These are phyloP conservation scores for Cantharis rustica DNA, from an alignment of 2,888 invertebrate genomes.

Conservation along the genomic window DNA sequence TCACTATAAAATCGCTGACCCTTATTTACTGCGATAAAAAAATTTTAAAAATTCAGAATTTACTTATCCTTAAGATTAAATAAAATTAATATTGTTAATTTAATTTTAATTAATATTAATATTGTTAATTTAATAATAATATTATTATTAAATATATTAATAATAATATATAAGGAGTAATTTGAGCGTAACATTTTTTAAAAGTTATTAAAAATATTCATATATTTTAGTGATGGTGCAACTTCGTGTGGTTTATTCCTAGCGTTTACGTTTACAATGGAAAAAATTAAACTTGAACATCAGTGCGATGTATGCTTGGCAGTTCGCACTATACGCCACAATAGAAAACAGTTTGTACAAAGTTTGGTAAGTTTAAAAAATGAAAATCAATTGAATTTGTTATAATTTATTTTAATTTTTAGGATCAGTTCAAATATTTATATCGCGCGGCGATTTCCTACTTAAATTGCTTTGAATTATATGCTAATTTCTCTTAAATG, in stretches of 20 bases:
- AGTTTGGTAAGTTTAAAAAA: constrained; percentile 40
- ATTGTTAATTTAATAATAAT: too few species aligned
- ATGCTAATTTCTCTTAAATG: constrained; percentile 42
- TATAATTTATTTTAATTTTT: constrained; percentile 22
- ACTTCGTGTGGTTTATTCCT: constrained; percentile 53
- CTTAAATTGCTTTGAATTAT: constrained; percentile 44
- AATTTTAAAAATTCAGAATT: too few species aligned
- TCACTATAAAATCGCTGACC: too few species aligned
- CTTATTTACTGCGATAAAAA: too few species aligned
- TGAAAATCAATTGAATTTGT: neutral
- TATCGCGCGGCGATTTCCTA: constrained; percentile 46
- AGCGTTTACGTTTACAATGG: constrained; percentile 49
- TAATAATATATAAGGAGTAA: too few species aligned
- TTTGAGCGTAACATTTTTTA: too few species aligned
- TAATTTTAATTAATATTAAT: too few species aligned
- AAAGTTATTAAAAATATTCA: neutral
- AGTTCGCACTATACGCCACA: constrained; percentile 49
- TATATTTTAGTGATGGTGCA: constrained; percentile 51
- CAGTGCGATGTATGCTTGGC: constrained; percentile 54
- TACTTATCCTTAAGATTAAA: too few species aligned
- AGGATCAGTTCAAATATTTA: constrained; percentile 48
- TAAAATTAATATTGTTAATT: too few species aligned
- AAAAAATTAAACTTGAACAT: constrained; percentile 54
- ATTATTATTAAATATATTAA: too few species aligned
- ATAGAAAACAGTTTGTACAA: constrained; percentile 48